Base-by-base conservation (phyloP, 2,888 invertebrate species). In the Eristalis pertinax region DNA sequence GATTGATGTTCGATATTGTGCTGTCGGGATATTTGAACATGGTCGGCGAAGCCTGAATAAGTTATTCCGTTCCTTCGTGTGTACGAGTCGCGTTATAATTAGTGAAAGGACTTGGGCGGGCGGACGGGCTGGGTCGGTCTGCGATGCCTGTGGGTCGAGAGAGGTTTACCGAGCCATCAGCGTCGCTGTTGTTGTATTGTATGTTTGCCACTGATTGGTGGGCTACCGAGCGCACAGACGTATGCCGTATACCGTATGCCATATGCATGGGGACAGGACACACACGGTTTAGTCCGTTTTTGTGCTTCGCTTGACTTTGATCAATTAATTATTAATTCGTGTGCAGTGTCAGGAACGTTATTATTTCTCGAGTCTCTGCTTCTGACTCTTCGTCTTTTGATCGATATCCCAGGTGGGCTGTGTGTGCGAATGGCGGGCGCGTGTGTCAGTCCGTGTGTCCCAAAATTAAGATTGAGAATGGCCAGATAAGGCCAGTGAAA, bases 1-100 rank as follows among this genome's bases (percentile, higher is more conserved):
- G 83, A 87, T 87, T 87, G 87, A 87, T 87, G 83, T 87, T 83
- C 83, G 87, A 87, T 83, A 87, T 72, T 87, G 76, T 83, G 87
- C 83, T 79, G 87, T 87, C 79, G 87, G 87, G 87, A 72, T 87
- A 79, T 79, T 83, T 87, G 72, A 75, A 87, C 87, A 87, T 78
- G 83, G 83, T 79, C 72, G 83, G 79, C 64, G 78, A 70, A 76
- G 83, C 75, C 29, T 87, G 87, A 83, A 83, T 87, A 87, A 87
- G 79, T 87, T 87, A 87, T 87, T 79, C 63, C 63, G 79, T 72
- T 79, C 74, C 82, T 78, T 86, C 74, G 74, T 69, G 81, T 82
- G 81, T 82, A 86, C 75, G 75, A 87, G 87, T 83, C 83, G 79
- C 79, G 83, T 75, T 83, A 83, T 87, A 87, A 87, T 87, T 79